A percentile compares a stretch with the other conserved stretches of the same genome.
Conservation (phyloP, 2,888 invertebrate genomes). For the Ichneumoninae sp. region DNA sequence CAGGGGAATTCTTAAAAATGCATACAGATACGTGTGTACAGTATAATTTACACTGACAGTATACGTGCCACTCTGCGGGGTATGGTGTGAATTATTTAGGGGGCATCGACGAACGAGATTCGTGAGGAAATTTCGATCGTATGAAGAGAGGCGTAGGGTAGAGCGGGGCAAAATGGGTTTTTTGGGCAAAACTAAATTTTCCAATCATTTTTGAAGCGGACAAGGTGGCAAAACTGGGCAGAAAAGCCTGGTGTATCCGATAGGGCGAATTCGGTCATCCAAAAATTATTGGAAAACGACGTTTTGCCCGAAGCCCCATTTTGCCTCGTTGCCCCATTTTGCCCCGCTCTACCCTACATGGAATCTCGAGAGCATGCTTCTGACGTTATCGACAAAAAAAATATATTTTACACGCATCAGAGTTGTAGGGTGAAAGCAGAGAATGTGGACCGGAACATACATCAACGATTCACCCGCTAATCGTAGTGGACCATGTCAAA, state of each 20-base stretch:
- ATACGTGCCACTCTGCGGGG: not conserved
- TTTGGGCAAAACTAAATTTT: too few species aligned
- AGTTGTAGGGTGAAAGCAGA: not conserved
- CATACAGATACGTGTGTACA: constrained; percentile 25
- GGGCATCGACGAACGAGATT: constrained; percentile 48
- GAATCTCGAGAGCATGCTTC: not conserved
- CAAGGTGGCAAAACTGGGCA: too few species aligned
- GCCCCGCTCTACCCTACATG: not conserved
- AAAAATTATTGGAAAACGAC: too few species aligned
- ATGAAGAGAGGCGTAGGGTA: not conserved
- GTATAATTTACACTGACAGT: constrained; percentile 13
- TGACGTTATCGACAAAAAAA: not conserved
- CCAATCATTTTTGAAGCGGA: too few species aligned
- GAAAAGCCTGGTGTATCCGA: too few species aligned
- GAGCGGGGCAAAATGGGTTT: too few species aligned
- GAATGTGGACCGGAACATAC: not conserved
- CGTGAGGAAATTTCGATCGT: constrained; percentile 35
- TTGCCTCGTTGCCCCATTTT: too few species aligned
- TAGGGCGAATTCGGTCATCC: too few species aligned
- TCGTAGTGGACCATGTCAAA: not conserved
- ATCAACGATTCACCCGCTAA: not conserved
- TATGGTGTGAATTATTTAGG: constrained; percentile 61
- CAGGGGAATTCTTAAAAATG: constrained; percentile 28
- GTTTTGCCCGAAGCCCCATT: too few species aligned
- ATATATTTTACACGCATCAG: not conserved